Evolutionary conservation across 2,113 vertebrate genomes (phyloP).

Genomic region (Colius striatus): DNA sequence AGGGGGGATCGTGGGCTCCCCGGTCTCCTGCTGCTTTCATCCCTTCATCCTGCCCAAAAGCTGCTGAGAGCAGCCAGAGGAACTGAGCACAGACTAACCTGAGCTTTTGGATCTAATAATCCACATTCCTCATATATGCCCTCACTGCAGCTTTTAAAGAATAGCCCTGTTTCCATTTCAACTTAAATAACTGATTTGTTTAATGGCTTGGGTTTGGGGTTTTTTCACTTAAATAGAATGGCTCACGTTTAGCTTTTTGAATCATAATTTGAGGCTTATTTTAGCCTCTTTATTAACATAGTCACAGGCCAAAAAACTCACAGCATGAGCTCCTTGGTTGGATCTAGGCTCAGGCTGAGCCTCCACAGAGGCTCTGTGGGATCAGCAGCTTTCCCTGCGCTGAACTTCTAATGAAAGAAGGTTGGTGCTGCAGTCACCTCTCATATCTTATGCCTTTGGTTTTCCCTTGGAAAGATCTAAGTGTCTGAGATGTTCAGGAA

Average conservation of each 20-base stretch:
- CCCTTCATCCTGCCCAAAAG: not conserved
- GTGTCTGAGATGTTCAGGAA: fast-evolving
- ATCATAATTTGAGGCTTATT: not conserved
- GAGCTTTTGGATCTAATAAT: not conserved
- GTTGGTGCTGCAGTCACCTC: not conserved
- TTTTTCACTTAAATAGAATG: not conserved
- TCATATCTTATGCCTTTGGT: not conserved
- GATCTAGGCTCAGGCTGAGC: not conserved
- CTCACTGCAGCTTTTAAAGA: fast-evolving
- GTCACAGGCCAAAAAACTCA: not conserved
- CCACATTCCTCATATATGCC: not conserved
- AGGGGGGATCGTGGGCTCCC: not conserved
- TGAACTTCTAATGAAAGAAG: not conserved
- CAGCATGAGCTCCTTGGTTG: not conserved
- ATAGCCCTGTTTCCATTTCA: not conserved
- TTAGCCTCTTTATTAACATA: not conserved
- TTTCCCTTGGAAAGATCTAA: not conserved
- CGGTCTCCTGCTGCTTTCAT: fast-evolving
- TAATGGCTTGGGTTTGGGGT: no score
- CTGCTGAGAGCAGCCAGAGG: not conserved
- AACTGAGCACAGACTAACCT: not conserved
- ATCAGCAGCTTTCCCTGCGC: not conserved
- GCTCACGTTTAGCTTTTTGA: not conserved
- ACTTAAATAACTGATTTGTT: not conserved
- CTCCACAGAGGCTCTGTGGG: not conserved